Percentiles rank a stretch among this genome's conserved stretches.
Conservation (phyloP, 2,888 invertebrate species). For the Sericinus montela region DNA sequence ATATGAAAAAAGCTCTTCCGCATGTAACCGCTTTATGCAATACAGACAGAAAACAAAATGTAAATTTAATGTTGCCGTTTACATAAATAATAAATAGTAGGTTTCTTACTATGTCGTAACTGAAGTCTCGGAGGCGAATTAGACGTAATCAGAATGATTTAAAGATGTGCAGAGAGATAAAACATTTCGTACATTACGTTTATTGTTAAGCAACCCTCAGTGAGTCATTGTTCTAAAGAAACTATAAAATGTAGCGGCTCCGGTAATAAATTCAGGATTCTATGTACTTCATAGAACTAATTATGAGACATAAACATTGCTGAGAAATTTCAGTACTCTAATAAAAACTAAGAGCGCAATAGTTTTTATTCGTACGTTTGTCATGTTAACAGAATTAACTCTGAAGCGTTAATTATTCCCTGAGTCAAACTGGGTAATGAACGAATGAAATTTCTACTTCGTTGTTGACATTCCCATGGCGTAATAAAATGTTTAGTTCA, state of each 20-base stretch:
- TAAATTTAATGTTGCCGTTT: constrained; percentile 37
- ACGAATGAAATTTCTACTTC: background rate
- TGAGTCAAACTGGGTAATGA: background rate
- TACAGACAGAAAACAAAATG: constrained; percentile 25
- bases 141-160: constrained; percentile 15
- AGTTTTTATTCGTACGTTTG: background rate
- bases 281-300: background rate
- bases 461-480: background rate
- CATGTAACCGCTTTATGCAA: constrained; percentile 35
- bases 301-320: background rate
- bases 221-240: background rate
- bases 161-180: constrained; percentile 7
- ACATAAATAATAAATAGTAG: constrained; percentile 35
- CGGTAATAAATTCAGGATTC: no score
- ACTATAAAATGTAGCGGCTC: no score
- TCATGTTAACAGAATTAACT: background rate
- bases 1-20: constrained; percentile 20
- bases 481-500: no score
- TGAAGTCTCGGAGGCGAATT: constrained; percentile 10
- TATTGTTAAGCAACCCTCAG: constrained; percentile 1
- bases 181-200: constrained; percentile 1
- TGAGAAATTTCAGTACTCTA: background rate
- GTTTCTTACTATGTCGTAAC: constrained; percentile 11
- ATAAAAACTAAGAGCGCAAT: background rate
- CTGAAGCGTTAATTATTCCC: background rate